phyloP scores from a whole-genome alignment of 2,888 invertebrate genomes.

The Tenodera sinensis region DNA sequence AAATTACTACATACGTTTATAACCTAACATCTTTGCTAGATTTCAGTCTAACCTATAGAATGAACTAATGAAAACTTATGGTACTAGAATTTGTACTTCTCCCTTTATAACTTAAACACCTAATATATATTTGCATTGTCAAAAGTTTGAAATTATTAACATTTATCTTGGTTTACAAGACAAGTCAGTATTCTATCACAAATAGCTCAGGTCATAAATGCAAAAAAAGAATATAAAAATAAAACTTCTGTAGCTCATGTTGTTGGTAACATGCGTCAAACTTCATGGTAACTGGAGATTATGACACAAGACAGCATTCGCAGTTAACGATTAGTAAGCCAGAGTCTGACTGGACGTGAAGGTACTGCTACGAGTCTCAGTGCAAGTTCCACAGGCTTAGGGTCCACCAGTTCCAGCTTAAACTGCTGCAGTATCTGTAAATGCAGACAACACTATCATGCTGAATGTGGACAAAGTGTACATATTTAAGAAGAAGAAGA shows the following conservation, averaged over 20 bases:
- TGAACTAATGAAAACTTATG: not conserved
- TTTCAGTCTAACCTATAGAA: not conserved
- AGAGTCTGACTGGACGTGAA: slow-evolving; percentile 49
- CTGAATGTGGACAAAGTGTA: no score
- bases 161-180: no score
- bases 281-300: not conserved
- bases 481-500: no score
- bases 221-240: not conserved
- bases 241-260: not conserved
- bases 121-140: not conserved
- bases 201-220: not conserved
- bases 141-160: no score
- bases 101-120: not conserved
- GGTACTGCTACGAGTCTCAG: slow-evolving; percentile 61
- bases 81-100: not conserved
- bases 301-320: not conserved
- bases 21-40: not conserved
- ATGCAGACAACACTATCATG: not conserved
- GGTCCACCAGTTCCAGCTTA: slow-evolving; percentile 51
- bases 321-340: slow-evolving; percentile 37
- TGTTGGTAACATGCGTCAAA: not conserved
- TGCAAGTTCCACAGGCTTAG: slow-evolving; percentile 51
- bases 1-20: not conserved
- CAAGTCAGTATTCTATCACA: not conserved
- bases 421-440: slow-evolving; percentile 53